These are phyloP conservation scores for Climacteris rufus DNA, from an alignment of 2,113 vertebrate species.

Conservation along the genomic window DNA sequence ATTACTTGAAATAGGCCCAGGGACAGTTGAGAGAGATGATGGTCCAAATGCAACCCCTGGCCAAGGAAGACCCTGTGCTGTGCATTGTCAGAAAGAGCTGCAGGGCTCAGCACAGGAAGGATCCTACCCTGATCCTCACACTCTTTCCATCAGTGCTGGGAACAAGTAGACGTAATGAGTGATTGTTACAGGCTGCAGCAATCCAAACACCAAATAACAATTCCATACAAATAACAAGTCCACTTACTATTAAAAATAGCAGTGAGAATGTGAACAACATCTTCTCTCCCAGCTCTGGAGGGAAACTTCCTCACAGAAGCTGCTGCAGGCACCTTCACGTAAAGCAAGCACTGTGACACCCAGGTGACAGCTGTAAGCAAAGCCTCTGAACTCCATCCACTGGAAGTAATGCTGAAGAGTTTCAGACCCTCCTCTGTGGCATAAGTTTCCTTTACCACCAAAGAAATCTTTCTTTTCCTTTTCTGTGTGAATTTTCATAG, in stretches of 20 bases:
- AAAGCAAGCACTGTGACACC: background rate
- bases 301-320: constrained; percentile 4
- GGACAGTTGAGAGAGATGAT: background rate
- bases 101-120: background rate
- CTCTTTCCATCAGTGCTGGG: background rate
- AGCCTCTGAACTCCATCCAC: background rate
- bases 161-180: background rate
- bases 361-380: background rate
- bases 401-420: background rate
- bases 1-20: background rate
- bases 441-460: background rate
- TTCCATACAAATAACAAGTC: background rate
- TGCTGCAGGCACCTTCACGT: background rate
- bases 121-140: background rate
- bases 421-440: background rate
- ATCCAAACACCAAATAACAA: background rate
- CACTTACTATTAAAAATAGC: background rate
- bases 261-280: constrained; percentile 4
- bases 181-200: background rate
- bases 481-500: background rate
- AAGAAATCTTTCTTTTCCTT: background rate
- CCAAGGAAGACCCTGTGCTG: background rate
- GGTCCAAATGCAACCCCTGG: background rate
- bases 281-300: background rate
- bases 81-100: background rate